Evolutionary conservation across 2,888 invertebrate species (phyloP).

Genomic region (Stegophylla sp.): DNA sequence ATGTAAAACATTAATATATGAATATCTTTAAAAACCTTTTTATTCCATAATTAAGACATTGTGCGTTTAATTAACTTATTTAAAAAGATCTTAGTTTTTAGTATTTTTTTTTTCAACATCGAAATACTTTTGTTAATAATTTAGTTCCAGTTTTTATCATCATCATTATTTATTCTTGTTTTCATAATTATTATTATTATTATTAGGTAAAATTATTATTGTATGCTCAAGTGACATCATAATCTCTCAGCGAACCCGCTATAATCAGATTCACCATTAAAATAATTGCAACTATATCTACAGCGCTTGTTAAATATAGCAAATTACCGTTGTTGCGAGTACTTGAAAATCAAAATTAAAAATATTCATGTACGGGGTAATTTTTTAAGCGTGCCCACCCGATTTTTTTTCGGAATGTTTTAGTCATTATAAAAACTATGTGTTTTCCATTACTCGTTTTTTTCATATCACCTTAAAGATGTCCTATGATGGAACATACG

Average conservation of each 20-base stretch:
- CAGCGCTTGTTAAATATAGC: background rate
- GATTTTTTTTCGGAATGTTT: too few species aligned
- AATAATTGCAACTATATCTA: background rate
- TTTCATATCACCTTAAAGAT: too few species aligned
- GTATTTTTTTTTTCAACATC: background rate
- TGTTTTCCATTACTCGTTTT: too few species aligned
- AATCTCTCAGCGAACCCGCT: background rate
- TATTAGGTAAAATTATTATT: background rate
- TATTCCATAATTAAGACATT: background rate
- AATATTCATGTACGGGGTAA: too few species aligned
- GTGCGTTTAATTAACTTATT: background rate
- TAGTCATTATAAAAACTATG: too few species aligned
- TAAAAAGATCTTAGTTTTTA: background rate
- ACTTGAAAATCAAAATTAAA: too few species aligned
- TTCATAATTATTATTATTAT: background rate
- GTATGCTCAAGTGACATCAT: background rate
- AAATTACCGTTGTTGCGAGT: background rate
- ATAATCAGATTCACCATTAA: background rate
- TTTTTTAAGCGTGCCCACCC: too few species aligned
- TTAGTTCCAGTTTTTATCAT: background rate
- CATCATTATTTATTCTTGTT: background rate
- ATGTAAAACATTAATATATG: background rate
- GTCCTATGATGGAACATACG: too few species aligned
- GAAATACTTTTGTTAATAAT: background rate
- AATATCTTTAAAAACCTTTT: background rate